These are phyloP conservation scores for Hemiscyllium ocellatum DNA, from an alignment of 2,113 vertebrate species.

Conservation along the genomic window DNA sequence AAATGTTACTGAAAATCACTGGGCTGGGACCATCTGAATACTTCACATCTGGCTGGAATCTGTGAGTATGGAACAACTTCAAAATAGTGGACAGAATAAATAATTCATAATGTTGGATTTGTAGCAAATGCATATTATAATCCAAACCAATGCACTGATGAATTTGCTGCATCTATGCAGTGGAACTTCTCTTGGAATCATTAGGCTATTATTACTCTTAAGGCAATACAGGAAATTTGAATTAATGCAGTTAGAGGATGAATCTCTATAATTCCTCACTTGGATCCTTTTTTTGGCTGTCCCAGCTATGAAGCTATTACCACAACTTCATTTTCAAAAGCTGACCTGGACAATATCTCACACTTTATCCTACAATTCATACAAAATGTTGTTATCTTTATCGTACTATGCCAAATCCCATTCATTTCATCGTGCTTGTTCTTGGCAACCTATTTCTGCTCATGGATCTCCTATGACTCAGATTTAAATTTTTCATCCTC, in stretches of 20 bases:
- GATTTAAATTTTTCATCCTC: no score
- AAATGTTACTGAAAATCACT: slow-evolving; percentile 83
- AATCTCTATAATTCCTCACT: not conserved
- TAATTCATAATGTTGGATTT: not conserved
- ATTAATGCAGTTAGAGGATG: not conserved
- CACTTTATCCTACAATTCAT: not conserved
- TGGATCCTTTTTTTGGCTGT: not conserved
- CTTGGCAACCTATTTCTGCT: not conserved
- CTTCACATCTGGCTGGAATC: slow-evolving; percentile 93
- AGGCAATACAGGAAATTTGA: not conserved
- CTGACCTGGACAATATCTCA: not conserved
- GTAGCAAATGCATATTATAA: not conserved
- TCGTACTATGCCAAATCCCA: not conserved
- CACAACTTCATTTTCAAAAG: not conserved
- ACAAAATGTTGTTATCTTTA: not conserved
- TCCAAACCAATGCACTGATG: not conserved
- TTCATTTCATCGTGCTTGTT: not conserved
- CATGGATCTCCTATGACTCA: not conserved
- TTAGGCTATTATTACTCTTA: not conserved
- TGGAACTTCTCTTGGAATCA: not conserved
- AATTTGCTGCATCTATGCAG: not conserved
- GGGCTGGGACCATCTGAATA: slow-evolving; percentile 87
- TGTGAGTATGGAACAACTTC: slow-evolving; percentile 65
- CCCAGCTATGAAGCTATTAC: not conserved
- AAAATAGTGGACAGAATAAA: not conserved